These are phyloP conservation scores for Colius striatus DNA, from an alignment of 2,113 vertebrate genomes.

Conservation along the genomic window DNA sequence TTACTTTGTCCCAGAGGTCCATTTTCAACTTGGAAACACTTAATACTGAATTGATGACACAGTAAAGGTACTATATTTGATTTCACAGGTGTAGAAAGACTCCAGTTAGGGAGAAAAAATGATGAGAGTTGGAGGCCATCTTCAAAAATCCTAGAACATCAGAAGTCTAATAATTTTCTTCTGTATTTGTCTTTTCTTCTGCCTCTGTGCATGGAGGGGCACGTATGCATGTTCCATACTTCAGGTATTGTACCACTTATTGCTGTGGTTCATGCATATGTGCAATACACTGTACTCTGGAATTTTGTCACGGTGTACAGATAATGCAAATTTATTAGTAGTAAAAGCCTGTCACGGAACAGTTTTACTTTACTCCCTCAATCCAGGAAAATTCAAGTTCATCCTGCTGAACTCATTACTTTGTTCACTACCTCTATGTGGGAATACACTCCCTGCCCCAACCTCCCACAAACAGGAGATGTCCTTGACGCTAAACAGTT, in stretches of 20 bases:
- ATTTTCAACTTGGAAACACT: constrained; percentile 23
- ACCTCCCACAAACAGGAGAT: not conserved
- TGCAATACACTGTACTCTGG: not conserved
- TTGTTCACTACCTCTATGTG: not conserved
- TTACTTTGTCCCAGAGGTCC: not conserved
- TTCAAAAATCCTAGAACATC: not conserved
- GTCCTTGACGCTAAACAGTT: not conserved
- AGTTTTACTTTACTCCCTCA: not conserved
- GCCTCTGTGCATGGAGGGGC: not conserved
- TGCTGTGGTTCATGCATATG: not conserved
- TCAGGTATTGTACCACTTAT: not conserved
- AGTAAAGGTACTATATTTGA: not conserved
- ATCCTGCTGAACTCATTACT: not conserved
- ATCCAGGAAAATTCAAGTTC: not conserved
- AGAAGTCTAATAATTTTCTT: not conserved
- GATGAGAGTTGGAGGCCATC: not conserved
- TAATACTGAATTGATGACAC: not conserved
- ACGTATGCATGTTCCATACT: not conserved
- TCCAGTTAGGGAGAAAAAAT: not conserved
- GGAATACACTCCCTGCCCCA: not conserved
- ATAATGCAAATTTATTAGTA: not conserved
- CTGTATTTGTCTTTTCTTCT: not conserved
- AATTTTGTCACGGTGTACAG: not conserved
- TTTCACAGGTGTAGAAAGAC: not conserved
- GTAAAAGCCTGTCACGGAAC: not conserved